Conservation (phyloP, 2,113 vertebrate genomes). For the Rhodinocichla rosea region DNA sequence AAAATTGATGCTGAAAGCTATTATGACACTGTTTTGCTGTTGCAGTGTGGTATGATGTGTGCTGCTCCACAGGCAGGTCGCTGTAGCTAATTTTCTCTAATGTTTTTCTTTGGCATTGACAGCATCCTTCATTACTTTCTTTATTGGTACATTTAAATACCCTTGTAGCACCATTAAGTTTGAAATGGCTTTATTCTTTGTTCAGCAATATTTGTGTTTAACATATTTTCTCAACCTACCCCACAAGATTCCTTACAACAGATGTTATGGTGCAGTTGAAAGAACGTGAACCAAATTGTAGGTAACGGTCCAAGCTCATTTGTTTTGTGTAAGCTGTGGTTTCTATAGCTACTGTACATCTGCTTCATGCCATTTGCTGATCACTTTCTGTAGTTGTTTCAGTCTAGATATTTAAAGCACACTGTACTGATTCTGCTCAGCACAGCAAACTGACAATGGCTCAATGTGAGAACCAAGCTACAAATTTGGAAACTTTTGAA, state of each 20-base stretch:
- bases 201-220: slow-evolving; percentile 51
- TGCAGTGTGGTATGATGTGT: not conserved
- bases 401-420: slow-evolving; percentile 36
- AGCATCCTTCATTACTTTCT: slow-evolving; percentile 64
- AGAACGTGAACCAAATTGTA: slow-evolving; percentile 50
- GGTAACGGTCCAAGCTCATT: slow-evolving; percentile 62
- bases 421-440: not conserved
- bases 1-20: not conserved
- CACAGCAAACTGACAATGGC: not conserved
- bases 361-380: slow-evolving; percentile 44
- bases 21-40: not conserved
- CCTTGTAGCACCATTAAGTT: slow-evolving; percentile 55
- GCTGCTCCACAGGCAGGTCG: not conserved
- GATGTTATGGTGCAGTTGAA: slow-evolving; percentile 38
- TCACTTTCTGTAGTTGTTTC: slow-evolving; percentile 36
- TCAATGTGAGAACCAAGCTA: not conserved
- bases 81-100: slow-evolving; percentile 33
- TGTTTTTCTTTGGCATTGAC: slow-evolving; percentile 35
- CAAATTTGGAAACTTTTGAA: not conserved
- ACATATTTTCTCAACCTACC: slow-evolving; percentile 31
- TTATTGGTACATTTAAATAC: slow-evolving; percentile 67
- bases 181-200: slow-evolving; percentile 56
- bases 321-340: slow-evolving; percentile 49
- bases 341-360: slow-evolving; percentile 58
- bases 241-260: slow-evolving; percentile 45